Evolutionary conservation across 1,140 invertebrate genomes (phyloP).

Genomic region (Drosophila elegans): DNA sequence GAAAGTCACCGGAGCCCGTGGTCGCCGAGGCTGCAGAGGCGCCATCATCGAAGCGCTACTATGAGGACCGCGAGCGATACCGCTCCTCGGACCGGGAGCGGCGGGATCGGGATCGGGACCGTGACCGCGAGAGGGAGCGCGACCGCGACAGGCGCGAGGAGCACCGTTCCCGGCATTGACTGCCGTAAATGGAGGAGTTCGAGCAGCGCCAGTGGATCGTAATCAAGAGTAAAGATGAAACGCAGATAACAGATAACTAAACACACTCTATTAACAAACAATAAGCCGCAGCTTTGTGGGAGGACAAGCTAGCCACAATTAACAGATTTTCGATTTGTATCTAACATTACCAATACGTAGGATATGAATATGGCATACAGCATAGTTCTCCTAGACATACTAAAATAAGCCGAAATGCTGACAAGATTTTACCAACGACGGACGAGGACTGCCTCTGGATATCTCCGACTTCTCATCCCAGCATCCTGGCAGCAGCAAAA

Average conservation of each 20-base stretch:
- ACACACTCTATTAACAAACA: constrained; percentile 66
- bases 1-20: constrained; percentile 86
- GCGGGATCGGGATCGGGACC: constrained; percentile 88
- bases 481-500: constrained; percentile 1
- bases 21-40: constrained; percentile 86
- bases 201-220: constrained; percentile 32
- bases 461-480: constrained; percentile 5
- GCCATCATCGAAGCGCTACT: constrained; percentile 87
- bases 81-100: constrained; percentile 89
- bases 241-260: constrained; percentile 34
- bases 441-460: constrained; percentile 18
- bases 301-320: constrained; percentile 55
- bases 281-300: constrained; percentile 53
- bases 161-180: constrained; percentile 89
- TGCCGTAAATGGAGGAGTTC: constrained; percentile 28
- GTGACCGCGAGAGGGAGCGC: constrained; percentile 88
- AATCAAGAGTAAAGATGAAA: constrained; percentile 62
- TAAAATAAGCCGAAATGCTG: constrained; percentile 74
- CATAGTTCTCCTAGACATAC: constrained; percentile 81
- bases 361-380: constrained; percentile 77
- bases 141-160: constrained; percentile 89
- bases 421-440: constrained; percentile 53
- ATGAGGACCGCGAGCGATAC: constrained; percentile 92
- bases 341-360: constrained; percentile 83
- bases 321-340: constrained; percentile 76